Conservation (phyloP, 2,888 invertebrate species). For the Mythimna lalbum region DNA sequence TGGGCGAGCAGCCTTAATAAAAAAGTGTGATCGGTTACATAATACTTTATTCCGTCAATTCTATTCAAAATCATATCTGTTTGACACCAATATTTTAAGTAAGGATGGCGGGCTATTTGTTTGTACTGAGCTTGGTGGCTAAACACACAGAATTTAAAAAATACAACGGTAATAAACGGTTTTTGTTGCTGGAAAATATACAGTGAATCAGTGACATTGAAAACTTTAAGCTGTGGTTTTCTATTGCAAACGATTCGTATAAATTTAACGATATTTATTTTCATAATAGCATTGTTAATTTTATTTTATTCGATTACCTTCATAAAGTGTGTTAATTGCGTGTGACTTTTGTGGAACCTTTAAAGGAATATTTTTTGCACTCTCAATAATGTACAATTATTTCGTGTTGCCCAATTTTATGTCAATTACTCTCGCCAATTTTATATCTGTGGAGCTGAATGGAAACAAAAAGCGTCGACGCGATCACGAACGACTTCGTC, state of each 20-base stretch:
- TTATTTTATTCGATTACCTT: conserved; percentile 1
- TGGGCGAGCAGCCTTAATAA: too few species aligned
- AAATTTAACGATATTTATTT: not conserved
- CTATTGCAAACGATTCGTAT: not conserved
- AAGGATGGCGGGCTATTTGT: too few species aligned
- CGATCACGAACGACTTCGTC: conserved; percentile 27
- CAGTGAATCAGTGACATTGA: not conserved
- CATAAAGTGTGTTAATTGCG: not conserved
- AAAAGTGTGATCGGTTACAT: too few species aligned
- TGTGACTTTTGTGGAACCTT: not conserved
- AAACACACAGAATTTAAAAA: too few species aligned
- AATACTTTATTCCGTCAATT: too few species aligned
- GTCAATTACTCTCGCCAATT: conserved; percentile 7
- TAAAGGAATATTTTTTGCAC: not conserved
- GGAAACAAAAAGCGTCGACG: conserved; percentile 2
- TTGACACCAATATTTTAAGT: too few species aligned
- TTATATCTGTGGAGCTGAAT: not conserved
- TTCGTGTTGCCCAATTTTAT: not conserved
- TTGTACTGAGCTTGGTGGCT: too few species aligned
- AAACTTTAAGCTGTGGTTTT: not conserved
- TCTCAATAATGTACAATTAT: conserved; percentile 17
- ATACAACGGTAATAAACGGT: not conserved
- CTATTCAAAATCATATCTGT: too few species aligned
- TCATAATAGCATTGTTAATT: not conserved
- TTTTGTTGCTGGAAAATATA: not conserved